Evolutionary conservation across 2,797 vertebrate species (phyloP), one percentile per base, ranked within the genome.

Genomic region (Lithobates sylvaticus): DNA sequence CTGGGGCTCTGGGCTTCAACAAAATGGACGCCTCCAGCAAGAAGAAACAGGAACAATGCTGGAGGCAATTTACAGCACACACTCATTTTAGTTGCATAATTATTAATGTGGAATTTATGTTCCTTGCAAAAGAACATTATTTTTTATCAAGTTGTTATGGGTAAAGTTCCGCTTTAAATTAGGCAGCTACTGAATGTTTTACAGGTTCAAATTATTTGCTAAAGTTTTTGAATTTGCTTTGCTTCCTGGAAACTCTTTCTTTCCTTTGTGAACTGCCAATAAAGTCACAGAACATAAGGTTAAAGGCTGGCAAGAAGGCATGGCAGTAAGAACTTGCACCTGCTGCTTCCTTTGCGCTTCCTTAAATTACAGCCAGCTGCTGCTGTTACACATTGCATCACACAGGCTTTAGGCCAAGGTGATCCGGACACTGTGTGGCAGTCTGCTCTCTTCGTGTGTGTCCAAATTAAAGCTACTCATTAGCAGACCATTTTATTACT

Each of bases 261-360:
- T 91, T 88, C 83, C 81, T 83, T 88, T 85, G 72, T 91, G 84
- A 88, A 90, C 91, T 92, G 90, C 83, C 89, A 91, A 90, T 89
- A 90, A 90, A 92, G 92, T 87, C 89, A 81, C 64, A 84, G 89
- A 90, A 88, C 90, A 82, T 54, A 86, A 91, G 89, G 88, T 89
- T 84, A 85, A 78, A 72, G 89, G 84, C 82, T 89, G 84, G 85
- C 90, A 84, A 67, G 91, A 94, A 91, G 90, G 93, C 88, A 92
- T 89, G 87, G 89, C 77, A 90, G 90, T 89, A 88, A 90, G 91
- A 94, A 91, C 90, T 89, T 86, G 89, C 91, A 92, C 88, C 90
- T 93, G 91, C 88, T 92, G 90, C 86, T 88, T 89, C 82, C 87
- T 90, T 65, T 89, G 88, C 83, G 88, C 90, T 93, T 93, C 88